Percentiles rank a stretch among this genome's conserved stretches.
These are phyloP conservation scores for Drosophila biarmipes DNA, from an alignment of 1,140 invertebrate species.

Conservation along the genomic window DNA sequence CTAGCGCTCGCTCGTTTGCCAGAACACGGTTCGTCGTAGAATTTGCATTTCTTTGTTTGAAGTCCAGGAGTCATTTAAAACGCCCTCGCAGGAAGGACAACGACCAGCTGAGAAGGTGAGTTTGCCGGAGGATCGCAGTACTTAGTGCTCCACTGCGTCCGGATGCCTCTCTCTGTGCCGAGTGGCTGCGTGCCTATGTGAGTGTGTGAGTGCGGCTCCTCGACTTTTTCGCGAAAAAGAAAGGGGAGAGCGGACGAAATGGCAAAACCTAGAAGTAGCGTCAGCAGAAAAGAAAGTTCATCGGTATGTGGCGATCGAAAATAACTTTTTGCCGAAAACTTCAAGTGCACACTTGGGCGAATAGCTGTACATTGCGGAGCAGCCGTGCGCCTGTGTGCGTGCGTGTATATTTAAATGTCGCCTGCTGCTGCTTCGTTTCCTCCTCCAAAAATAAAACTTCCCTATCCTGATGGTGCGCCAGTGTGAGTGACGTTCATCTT, in stretches of 20 bases:
- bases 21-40: slow-evolving; percentile 17
- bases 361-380: slow-evolving; percentile 36
- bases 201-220: slow-evolving; percentile 43
- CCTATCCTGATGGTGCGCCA: slow-evolving; percentile 24
- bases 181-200: slow-evolving; percentile 12
- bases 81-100: background rate
- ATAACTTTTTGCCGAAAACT: slow-evolving; percentile 78
- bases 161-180: slow-evolving; percentile 29
- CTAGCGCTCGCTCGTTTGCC: slow-evolving; percentile 31
- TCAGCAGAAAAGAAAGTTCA: slow-evolving; percentile 82
- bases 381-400: slow-evolving; percentile 41
- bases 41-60: slow-evolving; percentile 35
- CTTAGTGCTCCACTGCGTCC: slow-evolving; percentile 18
- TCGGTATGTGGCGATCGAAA: slow-evolving; percentile 74
- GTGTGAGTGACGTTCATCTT: slow-evolving; percentile 36
- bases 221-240: slow-evolving; percentile 50
- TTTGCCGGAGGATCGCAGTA: slow-evolving; percentile 3
- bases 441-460: slow-evolving; percentile 73
- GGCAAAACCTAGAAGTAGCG: slow-evolving; percentile 79
- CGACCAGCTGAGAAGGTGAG: slow-evolving; percentile 36
- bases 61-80: slow-evolving; percentile 17
- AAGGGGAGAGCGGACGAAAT: slow-evolving; percentile 49
- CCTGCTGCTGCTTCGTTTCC: slow-evolving; percentile 58
- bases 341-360: slow-evolving; percentile 74
- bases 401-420: slow-evolving; percentile 74